A percentile compares a stretch with the other conserved stretches of the same genome.
Conservation (phyloP, 2,888 invertebrate species). For the Dromius quadrimaculatus region DNA sequence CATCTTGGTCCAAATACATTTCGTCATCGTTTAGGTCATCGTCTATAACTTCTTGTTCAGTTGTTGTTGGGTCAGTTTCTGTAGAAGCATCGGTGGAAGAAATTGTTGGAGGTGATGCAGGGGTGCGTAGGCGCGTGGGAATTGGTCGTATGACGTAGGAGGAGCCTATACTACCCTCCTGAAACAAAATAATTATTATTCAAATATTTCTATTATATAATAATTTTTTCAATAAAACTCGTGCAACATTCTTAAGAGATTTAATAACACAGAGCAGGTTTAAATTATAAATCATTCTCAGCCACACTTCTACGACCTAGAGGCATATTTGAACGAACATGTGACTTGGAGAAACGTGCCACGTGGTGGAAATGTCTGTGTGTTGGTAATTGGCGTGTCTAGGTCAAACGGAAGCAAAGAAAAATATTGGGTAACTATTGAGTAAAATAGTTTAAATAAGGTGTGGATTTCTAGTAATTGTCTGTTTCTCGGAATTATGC, state of each 20-base stretch:
- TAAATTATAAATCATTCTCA: background rate
- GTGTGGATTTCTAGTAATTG: no score
- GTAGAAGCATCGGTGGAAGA: conserved; percentile 5
- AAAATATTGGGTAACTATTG: background rate
- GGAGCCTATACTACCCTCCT: conserved; percentile 94
- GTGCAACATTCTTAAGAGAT: no score
- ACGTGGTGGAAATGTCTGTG: background rate
- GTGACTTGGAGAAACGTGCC: background rate
- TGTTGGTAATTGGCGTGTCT: background rate
- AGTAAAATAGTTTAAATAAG: no score
- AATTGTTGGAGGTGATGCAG: conserved; percentile 50
- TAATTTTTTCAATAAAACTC: no score
- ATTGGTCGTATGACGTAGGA: conserved; percentile 89
- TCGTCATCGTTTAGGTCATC: conserved; percentile 71
- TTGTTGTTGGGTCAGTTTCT: conserved; percentile 13
- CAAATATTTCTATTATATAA: background rate
- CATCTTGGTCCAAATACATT: conserved; percentile 78
- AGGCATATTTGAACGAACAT: background rate
- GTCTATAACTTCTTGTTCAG: conserved; percentile 55
- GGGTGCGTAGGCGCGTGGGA: conserved; percentile 75
- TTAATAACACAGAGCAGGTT: no score
- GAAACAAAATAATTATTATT: conserved; percentile 56
- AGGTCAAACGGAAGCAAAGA: background rate
- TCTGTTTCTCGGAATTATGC: no score
- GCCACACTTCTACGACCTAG: background rate